phyloP scores from a whole-genome alignment of 23 tunicate species.

The Corella eumyota region DNA sequence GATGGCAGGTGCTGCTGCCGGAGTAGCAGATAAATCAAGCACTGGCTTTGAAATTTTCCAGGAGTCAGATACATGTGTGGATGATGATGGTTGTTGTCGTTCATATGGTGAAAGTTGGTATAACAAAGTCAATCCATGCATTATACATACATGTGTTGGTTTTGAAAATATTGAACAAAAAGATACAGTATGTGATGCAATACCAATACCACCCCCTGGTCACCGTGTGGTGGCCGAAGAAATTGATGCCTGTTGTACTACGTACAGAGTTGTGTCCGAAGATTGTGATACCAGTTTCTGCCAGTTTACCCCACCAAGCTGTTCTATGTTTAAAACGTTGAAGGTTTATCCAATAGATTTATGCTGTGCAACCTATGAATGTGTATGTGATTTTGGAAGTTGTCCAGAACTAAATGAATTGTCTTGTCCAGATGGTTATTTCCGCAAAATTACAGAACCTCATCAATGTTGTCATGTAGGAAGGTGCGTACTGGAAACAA shows the following conservation, averaged over 20 bases:
- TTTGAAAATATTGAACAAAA: constrained; percentile 14
- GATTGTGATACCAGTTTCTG: constrained; percentile 29
- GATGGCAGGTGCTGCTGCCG: constrained; percentile 1
- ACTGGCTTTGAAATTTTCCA: constrained; percentile 25
- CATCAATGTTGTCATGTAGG: constrained; percentile 62
- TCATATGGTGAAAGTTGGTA: constrained; percentile 68
- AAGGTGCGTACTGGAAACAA: constrained; percentile 17
- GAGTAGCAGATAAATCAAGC: background rate
- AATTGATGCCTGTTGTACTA: constrained; percentile 43
- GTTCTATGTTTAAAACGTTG: constrained; percentile 36
- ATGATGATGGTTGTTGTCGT: constrained; percentile 25
- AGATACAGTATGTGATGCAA: constrained; percentile 20
- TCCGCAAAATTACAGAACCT: constrained; percentile 28
- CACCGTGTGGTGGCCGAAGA: constrained; percentile 22
- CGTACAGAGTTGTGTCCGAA: constrained; percentile 35
- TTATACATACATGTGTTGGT: constrained; percentile 35
- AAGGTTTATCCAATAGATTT: constrained; percentile 42
- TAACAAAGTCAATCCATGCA: constrained; percentile 22
- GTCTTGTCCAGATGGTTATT: constrained; percentile 45
- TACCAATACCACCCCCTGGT: constrained; percentile 23
- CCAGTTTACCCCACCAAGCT: constrained; percentile 42
- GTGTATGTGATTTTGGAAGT: constrained; percentile 33
- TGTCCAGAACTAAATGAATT: constrained; percentile 20
- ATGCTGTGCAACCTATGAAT: constrained; percentile 76
- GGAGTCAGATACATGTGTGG: constrained; percentile 61